These are phyloP conservation scores for Salvelinus sp. DNA, from an alignment of 2,113 vertebrate species.

Conservation along the genomic window DNA sequence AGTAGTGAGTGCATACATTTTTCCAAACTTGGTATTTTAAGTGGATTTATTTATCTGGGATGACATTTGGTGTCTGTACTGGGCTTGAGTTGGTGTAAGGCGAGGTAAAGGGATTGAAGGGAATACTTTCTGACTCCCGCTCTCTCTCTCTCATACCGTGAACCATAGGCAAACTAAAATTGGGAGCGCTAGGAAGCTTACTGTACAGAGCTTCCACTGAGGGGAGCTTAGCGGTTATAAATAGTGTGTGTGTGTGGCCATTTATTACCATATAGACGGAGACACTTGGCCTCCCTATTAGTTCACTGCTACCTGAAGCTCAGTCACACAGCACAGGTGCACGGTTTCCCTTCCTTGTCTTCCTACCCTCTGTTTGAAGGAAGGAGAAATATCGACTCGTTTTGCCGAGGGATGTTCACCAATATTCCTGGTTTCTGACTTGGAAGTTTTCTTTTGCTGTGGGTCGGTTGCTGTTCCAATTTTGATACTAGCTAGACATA, in stretches of 20 bases:
- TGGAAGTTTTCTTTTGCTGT: too few relatives aligned
- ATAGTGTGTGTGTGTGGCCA: slow-evolving; percentile 61
- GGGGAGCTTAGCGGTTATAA: slow-evolving; percentile 73
- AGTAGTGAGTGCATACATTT: too few relatives aligned
- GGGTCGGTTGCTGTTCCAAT: too few relatives aligned
- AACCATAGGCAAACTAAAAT: slow-evolving; percentile 37
- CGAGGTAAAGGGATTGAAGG: not conserved
- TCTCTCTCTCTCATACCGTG: slow-evolving; percentile 28
- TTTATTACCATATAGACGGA: slow-evolving; percentile 63
- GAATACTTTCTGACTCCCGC: slow-evolving; percentile 22
- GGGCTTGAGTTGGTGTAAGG: not conserved
- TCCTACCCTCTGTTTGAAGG: too few relatives aligned
- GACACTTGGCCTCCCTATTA: slow-evolving; percentile 38
- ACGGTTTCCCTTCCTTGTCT: too few relatives aligned
- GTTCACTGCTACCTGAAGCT: not conserved
- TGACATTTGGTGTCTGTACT: too few relatives aligned
- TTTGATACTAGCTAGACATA: too few relatives aligned
- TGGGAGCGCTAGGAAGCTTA: slow-evolving; percentile 68
- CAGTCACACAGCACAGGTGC: too few relatives aligned
- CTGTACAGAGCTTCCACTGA: slow-evolving; percentile 41
- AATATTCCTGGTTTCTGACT: too few relatives aligned
- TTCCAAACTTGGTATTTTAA: not conserved
- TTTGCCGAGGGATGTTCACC: too few relatives aligned
- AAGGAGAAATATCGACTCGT: too few relatives aligned
- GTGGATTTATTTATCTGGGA: too few relatives aligned